These are phyloP conservation scores for Orycteropus afer DNA, from an alignment of 2,113 vertebrate species.

Conservation along the genomic window DNA sequence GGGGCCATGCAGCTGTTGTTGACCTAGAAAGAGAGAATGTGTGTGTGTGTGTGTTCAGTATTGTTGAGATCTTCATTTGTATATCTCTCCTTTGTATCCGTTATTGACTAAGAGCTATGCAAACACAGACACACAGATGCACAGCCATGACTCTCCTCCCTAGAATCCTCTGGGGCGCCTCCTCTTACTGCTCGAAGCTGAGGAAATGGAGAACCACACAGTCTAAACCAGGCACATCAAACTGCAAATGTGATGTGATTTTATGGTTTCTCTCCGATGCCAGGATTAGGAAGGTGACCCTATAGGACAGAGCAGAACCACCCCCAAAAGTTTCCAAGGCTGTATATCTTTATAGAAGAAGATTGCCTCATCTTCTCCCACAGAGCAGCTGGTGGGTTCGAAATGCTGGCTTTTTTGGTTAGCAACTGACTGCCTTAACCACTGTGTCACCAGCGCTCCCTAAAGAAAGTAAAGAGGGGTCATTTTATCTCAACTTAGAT, in stretches of 20 bases:
- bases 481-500: not conserved
- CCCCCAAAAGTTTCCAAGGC: no score
- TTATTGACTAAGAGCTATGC: not conserved
- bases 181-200: not conserved
- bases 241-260: not conserved
- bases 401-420: no score
- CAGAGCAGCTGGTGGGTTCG: no score
- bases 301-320: no score
- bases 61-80: not conserved
- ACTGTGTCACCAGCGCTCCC: no score
- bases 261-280: not conserved
- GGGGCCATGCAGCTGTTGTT: not conserved
- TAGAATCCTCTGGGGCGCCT: not conserved
- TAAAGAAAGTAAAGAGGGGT: conserved; percentile 23
- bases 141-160: not conserved
- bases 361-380: no score
- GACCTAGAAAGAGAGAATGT: not conserved
- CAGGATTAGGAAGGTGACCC: not conserved
- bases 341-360: no score
- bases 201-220: not conserved
- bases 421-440: no score
- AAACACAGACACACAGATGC: not conserved
- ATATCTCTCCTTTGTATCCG: no score
- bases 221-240: not conserved
- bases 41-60: not conserved